These are phyloP conservation scores for Tenrec ecaudatus DNA, from an alignment of 2,113 vertebrate species.

Conservation along the genomic window DNA sequence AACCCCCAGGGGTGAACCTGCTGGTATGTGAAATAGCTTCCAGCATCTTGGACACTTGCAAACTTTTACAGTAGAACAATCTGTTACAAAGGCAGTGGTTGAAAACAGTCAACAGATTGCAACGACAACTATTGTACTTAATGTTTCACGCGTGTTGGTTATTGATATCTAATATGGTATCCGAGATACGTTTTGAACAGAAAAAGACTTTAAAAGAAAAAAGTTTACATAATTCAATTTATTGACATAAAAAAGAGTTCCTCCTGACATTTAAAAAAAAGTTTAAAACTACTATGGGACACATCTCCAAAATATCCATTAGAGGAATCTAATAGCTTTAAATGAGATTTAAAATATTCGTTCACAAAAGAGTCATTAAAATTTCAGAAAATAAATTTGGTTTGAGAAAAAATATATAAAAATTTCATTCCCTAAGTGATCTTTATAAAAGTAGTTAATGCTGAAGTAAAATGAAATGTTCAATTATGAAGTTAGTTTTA, in stretches of 20 bases:
- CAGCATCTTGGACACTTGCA: not conserved
- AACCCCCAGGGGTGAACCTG: not conserved
- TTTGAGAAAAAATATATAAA: conserved; percentile 49
- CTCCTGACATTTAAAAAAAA: not conserved
- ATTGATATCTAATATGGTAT: not conserved
- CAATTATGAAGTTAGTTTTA: conserved; percentile 46
- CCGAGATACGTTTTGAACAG: not conserved
- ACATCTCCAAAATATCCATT: conserved; percentile 52
- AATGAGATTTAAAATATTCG: conserved; percentile 55
- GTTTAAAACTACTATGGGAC: conserved; percentile 6
- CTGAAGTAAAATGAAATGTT: conserved; percentile 54
- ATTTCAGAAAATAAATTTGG: conserved; percentile 45
- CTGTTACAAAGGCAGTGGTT: not conserved
- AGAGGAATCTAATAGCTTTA: conserved; percentile 43
- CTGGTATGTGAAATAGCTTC: not conserved
- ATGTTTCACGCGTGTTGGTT: not conserved
- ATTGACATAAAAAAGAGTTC: not conserved
- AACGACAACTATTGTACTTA: not conserved
- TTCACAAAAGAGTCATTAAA: conserved; percentile 55
- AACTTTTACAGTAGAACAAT: not conserved
- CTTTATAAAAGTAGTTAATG: conserved; percentile 39
- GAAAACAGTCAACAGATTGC: not conserved
- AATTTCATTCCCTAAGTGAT: conserved; percentile 46
- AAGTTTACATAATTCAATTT: conserved; percentile 17
- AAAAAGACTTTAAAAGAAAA: conserved; percentile 18